Evolutionary conservation across 2,113 vertebrate species (phyloP), one percentile per base, ranked within the genome.

Genomic region (Sylvicapra grimmia): DNA sequence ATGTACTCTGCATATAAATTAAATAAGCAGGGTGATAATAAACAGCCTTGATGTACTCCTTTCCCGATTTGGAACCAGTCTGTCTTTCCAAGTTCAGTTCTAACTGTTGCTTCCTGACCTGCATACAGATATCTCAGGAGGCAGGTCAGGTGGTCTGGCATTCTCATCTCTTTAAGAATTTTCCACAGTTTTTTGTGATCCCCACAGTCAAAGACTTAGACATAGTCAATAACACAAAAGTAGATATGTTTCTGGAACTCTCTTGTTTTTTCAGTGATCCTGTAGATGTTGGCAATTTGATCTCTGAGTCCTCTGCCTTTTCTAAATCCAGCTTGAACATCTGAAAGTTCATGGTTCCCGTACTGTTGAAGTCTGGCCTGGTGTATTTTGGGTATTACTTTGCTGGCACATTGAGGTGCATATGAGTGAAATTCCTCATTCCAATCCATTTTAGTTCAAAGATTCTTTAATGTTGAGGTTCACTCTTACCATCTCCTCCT

Each of bases 321-420:
- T 23, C 68, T 40, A 36, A 72, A 72, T 72, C 68, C n/a, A 72
- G 9, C 68, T 23, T 72, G n/a, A 40, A 72, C n/a, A 12, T 72
- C n/a, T 40, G n/a, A 5, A 72, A 72, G 5, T 40, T 40, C 68
- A 40, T 0, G 3, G 68, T 40, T 40, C 19, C 68, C 0, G 0
- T 72, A 72, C n/a, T 23, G 19, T 40, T 72, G 68, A 72, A 72
- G 68, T 19, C 68, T 72, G 68, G 68, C 68, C 19, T 72, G 18
- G n/a, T 0, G 5, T 23, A 72, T 23, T 72, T 72, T 72, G n/a
- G 23, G n/a, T 72, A 23, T 72, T 72, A 72, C 19, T 72, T 36
- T 40, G 68, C 68, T 72, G 40, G n/a, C 68, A 72, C n/a, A 72
- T 23, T 40, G 68, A 5, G 65, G n/a, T 12, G n/a, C 68, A 72